Conservation (phyloP, 2,113 vertebrate genomes). For the Noturus placidus region DNA sequence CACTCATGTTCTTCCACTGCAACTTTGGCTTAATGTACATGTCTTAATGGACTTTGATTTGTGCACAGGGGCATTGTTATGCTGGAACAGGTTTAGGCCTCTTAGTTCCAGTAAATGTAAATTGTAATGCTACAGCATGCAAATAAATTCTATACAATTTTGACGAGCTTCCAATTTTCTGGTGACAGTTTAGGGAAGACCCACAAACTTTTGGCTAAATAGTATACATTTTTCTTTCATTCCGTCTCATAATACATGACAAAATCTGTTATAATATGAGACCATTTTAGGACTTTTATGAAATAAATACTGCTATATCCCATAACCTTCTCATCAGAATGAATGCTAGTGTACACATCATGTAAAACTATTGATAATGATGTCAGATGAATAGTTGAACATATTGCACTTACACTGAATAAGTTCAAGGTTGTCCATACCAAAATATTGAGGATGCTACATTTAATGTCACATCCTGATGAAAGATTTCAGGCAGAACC, state of each 20-base stretch:
- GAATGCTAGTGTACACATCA: background rate
- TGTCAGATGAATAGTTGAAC: background rate
- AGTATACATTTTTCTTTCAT: background rate
- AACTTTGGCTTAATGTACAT: background rate
- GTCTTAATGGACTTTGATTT: background rate
- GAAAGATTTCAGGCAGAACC: background rate
- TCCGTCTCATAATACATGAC: background rate
- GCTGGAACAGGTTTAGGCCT: background rate
- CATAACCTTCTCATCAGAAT: background rate
- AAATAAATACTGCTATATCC: background rate
- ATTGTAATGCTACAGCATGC: background rate
- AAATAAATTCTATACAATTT: background rate
- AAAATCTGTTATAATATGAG: background rate
- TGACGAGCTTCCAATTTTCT: background rate
- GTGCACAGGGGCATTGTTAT: background rate
- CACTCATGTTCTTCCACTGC: background rate
- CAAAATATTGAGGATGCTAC: background rate
- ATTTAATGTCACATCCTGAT: background rate
- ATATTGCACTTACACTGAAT: background rate
- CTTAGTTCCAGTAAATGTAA: background rate
- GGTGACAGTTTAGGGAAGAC: background rate
- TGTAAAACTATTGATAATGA: background rate
- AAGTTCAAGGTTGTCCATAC: background rate
- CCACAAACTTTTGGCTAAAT: background rate
- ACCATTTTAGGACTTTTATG: background rate